These are phyloP conservation scores for Mongoloraphidia duomilia DNA, from an alignment of 2,888 invertebrate species.

Conservation along the genomic window DNA sequence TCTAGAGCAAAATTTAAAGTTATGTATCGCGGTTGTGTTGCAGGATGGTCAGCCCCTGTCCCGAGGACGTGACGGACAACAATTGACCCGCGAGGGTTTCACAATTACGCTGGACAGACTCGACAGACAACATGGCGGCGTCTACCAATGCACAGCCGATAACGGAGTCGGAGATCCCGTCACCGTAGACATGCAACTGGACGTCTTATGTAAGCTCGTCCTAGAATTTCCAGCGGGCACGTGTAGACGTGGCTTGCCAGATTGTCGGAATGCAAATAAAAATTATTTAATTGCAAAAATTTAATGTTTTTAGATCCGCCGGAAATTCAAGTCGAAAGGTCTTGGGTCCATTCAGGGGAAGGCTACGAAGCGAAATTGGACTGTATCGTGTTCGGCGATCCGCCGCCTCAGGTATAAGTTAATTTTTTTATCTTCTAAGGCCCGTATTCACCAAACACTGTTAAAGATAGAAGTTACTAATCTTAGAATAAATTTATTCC, in stretches of 20 bases:
- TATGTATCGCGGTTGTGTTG: background rate
- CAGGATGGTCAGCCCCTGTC: conserved; percentile 1
- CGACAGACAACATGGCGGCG: conserved; percentile 36
- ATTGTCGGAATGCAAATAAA: too few relatives aligned
- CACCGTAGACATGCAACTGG: conserved; percentile 36
- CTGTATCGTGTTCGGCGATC: conserved; percentile 53
- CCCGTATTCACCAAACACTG: too few relatives aligned
- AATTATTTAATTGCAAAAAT: background rate
- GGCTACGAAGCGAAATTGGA: conserved; percentile 52
- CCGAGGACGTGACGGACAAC: conserved; percentile 13
- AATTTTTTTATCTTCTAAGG: too few relatives aligned
- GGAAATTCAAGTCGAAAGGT: conserved; percentile 52
- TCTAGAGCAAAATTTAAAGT: too few relatives aligned
- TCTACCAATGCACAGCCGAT: conserved; percentile 37
- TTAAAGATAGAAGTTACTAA: too few relatives aligned
- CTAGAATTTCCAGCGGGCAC: background rate
- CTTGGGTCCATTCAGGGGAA: conserved; percentile 56
- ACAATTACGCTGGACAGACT: conserved; percentile 35
- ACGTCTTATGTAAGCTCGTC: conserved; percentile 34
- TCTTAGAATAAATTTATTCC: too few relatives aligned
- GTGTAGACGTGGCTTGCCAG: background rate
- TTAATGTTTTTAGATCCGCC: conserved; percentile 41
- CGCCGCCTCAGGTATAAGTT: conserved; percentile 42
- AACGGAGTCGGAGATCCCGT: conserved; percentile 38
- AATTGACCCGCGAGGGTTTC: conserved; percentile 33